phyloP scores from a whole-genome alignment of 2,113 vertebrate species.

The Gopherus evgoodei region DNA sequence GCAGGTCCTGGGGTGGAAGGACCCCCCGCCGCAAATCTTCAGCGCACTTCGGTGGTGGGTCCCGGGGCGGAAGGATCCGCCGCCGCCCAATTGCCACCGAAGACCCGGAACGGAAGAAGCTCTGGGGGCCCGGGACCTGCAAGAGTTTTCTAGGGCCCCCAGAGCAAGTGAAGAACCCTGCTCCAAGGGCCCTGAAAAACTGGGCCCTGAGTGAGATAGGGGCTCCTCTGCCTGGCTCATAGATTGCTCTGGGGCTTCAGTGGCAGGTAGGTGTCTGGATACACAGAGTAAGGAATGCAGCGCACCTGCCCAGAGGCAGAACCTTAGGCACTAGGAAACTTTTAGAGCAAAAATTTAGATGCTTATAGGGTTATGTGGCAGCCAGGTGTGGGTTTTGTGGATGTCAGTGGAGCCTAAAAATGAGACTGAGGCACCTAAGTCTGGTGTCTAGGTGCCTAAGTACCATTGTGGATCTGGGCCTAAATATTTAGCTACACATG shows the following conservation, averaged over 20 bases:
- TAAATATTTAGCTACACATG: neutral
- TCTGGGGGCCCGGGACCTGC: no score
- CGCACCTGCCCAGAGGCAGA: neutral
- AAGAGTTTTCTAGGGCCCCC: no score
- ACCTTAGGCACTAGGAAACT: neutral
- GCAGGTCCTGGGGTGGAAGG: no score
- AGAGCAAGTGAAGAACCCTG: no score
- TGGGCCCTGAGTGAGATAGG: neutral
- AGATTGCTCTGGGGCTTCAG: neutral
- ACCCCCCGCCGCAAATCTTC: no score
- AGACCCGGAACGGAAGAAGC: no score
- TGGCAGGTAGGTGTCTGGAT: neutral
- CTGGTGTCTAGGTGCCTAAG: neutral
- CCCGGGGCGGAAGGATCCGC: no score
- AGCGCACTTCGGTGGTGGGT: no score
- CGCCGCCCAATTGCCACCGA: no score
- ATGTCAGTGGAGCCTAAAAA: no score
- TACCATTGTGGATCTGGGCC: neutral
- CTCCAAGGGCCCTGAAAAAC: no score
- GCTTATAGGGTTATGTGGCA: neutral
- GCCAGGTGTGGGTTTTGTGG: no score
- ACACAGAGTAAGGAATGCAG: neutral
- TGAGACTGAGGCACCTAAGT: neutral
- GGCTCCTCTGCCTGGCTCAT: neutral
- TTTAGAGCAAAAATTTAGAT: neutral